Percentiles rank a stretch among this genome's conserved stretches.
These are phyloP conservation scores for Sorex fumeus DNA, from an alignment of 2,113 vertebrate genomes.

Conservation along the genomic window DNA sequence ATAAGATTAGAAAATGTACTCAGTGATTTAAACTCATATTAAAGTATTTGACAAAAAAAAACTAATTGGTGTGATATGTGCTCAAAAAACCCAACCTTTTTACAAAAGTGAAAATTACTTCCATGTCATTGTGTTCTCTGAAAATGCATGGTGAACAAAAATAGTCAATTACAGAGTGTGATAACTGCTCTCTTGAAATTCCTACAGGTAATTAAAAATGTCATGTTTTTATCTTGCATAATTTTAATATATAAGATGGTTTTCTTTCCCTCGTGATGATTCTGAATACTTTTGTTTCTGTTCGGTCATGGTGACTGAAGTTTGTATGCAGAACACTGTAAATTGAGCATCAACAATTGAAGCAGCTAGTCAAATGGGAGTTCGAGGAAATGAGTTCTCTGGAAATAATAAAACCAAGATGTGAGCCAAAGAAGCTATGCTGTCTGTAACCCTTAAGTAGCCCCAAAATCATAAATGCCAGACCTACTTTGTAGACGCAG, in stretches of 20 bases:
- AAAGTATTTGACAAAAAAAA: conserved; percentile 16
- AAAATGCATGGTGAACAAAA: conserved; percentile 58
- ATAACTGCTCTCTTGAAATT: conserved; percentile 53
- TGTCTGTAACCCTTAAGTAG: too few relatives aligned
- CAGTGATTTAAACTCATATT: conserved; percentile 66
- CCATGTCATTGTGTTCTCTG: conserved; percentile 10
- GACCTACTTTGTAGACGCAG: too few relatives aligned
- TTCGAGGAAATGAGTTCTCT: too few relatives aligned
- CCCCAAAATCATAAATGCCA: too few relatives aligned
- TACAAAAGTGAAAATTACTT: conserved; percentile 49
- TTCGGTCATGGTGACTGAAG: not conserved
- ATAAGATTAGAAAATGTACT: conserved; percentile 69
- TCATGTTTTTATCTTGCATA: conserved; percentile 3
- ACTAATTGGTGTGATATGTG: conserved; percentile 64
- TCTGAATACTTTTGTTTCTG: not conserved
- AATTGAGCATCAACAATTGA: not conserved
- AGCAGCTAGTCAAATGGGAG: too few relatives aligned
- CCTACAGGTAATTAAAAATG: conserved; percentile 64
- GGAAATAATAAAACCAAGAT: too few relatives aligned
- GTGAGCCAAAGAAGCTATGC: too few relatives aligned
- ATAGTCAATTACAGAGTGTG: conserved; percentile 39
- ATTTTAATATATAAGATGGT: conserved; percentile 32
- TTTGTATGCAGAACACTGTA: not conserved
- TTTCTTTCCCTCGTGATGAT: not conserved
- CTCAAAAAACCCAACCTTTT: conserved; percentile 34